phyloP scores from a whole-genome alignment of 1,140 invertebrate genomes.

The Drosophila pachea region DNA sequence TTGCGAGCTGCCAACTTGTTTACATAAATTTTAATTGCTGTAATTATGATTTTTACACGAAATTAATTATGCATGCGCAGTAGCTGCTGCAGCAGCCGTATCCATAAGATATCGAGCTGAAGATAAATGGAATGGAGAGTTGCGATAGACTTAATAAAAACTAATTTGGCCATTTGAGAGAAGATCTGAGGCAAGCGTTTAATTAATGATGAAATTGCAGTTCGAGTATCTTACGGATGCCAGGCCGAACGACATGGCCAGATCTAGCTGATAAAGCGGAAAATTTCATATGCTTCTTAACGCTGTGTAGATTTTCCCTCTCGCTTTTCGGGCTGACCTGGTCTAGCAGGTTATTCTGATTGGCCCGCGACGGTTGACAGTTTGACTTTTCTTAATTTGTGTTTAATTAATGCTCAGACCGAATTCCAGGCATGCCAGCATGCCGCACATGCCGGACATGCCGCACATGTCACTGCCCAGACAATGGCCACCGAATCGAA shows the following conservation, averaged over 20 bases:
- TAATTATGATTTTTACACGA: conserved; percentile 76
- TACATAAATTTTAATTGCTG: conserved; percentile 74
- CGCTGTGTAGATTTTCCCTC: conserved; percentile 3
- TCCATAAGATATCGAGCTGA: not conserved
- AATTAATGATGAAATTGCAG: no score
- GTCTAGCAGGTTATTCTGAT: conserved; percentile 58
- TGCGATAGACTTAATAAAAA: conserved; percentile 25
- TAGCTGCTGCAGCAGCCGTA: conserved; percentile 33
- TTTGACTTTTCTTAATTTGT: conserved; percentile 66
- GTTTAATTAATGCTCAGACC: conserved; percentile 58
- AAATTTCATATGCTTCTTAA: conserved; percentile 35
- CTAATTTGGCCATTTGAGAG: conserved; percentile 10
- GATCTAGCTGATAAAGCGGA: conserved; percentile 25
- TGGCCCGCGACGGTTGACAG: conserved; percentile 60
- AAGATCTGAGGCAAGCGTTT: no score
- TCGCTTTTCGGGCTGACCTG: conserved; percentile 39
- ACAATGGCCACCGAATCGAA: not conserved
- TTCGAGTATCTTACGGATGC: no score
- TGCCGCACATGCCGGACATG: not conserved
- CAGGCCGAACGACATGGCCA: no score
- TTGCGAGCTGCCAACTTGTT: conserved; percentile 59
- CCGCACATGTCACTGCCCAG: not conserved
- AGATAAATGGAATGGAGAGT: conserved; percentile 17
- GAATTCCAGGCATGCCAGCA: conserved; percentile 26
- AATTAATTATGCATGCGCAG: conserved; percentile 72